These are phyloP conservation scores for Aulostomus chinensis DNA, from an alignment of 2,797 vertebrate genomes.

Conservation along the genomic window DNA sequence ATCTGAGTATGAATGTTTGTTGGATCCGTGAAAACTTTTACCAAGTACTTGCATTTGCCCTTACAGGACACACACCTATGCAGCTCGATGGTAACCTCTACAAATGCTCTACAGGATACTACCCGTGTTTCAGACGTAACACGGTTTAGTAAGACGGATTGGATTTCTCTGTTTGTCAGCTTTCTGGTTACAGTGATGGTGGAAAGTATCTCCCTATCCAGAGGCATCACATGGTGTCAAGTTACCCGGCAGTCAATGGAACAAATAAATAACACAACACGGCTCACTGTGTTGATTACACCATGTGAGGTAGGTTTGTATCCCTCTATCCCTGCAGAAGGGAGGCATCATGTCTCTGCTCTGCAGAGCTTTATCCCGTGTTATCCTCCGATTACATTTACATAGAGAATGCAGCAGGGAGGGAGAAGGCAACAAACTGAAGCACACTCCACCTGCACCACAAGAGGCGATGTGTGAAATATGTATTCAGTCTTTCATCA, in stretches of 20 bases:
- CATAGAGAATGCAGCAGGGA: conserved; percentile 60
- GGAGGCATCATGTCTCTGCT: conserved; percentile 55
- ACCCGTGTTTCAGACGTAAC: neutral
- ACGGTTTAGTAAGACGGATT: conserved; percentile 3
- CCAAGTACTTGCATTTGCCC: too few species aligned
- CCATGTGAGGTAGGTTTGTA: conserved; percentile 50
- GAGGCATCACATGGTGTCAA: conserved; percentile 50
- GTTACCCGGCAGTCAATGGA: conserved; percentile 69
- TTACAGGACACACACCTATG: neutral
- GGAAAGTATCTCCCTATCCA: conserved; percentile 43
- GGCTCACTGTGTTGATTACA: conserved; percentile 63
- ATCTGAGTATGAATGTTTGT: too few species aligned
- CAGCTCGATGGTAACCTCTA: neutral
- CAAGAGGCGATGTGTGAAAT: conserved; percentile 64
- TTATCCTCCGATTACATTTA: conserved; percentile 74
- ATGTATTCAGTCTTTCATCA: conserved; percentile 73
- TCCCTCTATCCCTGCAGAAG: conserved; percentile 49
- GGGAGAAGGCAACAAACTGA: conserved; percentile 61
- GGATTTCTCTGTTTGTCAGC: conserved; percentile 35
- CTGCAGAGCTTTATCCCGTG: conserved; percentile 61
- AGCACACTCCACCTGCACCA: conserved; percentile 63
- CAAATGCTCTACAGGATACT: neutral
- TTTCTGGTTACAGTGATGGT: conserved; percentile 27
- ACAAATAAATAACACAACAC: conserved; percentile 74
- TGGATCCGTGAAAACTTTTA: too few species aligned